Evolutionary conservation across 2,797 vertebrate species (phyloP).

Genomic region (Microtus californicus): DNA sequence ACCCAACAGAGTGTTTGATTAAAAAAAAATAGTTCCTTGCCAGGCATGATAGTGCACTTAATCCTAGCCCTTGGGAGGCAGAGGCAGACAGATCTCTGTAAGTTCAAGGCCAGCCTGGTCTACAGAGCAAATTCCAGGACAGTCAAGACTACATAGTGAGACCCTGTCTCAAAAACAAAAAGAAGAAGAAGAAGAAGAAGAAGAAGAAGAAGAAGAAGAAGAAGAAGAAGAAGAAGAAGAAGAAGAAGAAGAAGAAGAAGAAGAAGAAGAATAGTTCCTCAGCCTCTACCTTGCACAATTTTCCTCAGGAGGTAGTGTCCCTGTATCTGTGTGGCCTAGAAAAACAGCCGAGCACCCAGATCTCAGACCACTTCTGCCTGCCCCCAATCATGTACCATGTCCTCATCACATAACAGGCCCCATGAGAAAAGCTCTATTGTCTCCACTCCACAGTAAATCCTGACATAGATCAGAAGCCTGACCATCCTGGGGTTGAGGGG

Average conservation of each 20-base stretch:
- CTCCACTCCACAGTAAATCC: not conserved
- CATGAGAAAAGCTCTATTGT: not conserved
- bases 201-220: fast-evolving
- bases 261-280: not conserved
- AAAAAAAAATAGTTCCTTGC: not conserved
- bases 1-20: not conserved
- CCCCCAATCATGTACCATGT: too few species aligned
- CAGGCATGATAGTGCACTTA: not conserved
- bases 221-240: too few species aligned
- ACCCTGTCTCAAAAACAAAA: not conserved
- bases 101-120: not conserved
- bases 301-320: not conserved
- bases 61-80: not conserved
- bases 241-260: fast-evolving
- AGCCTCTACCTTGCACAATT: not conserved
- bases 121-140: not conserved
- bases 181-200: fast-evolving
- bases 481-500: not conserved
- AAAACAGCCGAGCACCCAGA: not conserved
- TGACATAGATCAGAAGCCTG: not conserved
- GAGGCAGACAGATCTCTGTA: not conserved
- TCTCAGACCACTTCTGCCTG: too few species aligned
- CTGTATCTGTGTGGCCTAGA: not conserved
- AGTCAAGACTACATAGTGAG: not conserved
- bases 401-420: not conserved